These are phyloP conservation scores for Myxocyprinus asiaticus DNA, from an alignment of 2,113 vertebrate species.

Conservation along the genomic window DNA sequence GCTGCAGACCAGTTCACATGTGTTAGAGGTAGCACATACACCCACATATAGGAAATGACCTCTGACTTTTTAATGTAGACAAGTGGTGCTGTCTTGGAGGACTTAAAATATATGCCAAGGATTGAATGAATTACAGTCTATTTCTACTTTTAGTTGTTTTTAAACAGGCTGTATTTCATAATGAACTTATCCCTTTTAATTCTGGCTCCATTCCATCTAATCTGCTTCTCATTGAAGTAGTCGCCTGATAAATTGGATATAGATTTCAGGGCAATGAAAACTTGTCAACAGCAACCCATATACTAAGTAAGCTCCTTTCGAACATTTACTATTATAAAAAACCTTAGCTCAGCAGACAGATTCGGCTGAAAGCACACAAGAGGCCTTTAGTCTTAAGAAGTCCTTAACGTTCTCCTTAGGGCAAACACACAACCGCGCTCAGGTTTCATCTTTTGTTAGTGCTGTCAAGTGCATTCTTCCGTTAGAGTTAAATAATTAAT, in stretches of 20 bases:
- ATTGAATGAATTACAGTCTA: too few species aligned
- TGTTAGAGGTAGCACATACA: constrained; percentile 81
- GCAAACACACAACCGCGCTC: constrained; percentile 71
- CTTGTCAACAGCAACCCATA: constrained; percentile 68
- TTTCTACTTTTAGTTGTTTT: too few species aligned
- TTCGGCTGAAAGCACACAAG: constrained; percentile 57
- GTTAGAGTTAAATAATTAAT: constrained; percentile 71
- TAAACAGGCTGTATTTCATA: too few species aligned
- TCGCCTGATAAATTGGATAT: constrained; percentile 43
- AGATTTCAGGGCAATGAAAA: constrained; percentile 54
- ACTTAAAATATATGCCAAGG: too few species aligned
- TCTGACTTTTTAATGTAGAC: too few species aligned
- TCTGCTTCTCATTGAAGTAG: constrained; percentile 46
- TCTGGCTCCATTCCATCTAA: constrained; percentile 29
- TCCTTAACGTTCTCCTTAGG: constrained; percentile 63
- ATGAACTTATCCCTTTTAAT: too few species aligned
- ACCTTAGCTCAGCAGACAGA: constrained; percentile 59
- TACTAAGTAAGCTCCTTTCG: constrained; percentile 59
- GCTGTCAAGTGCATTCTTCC: constrained; percentile 67
- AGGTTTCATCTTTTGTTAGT: constrained; percentile 72
- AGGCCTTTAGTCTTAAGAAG: constrained; percentile 65
- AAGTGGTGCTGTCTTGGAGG: too few species aligned
- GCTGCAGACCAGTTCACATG: constrained; percentile 86
- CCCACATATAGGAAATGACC: neutral
- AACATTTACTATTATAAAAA: constrained; percentile 68